Evolutionary conservation across 2,888 invertebrate genomes (phyloP).

Genomic region (Lapara coniferarum): DNA sequence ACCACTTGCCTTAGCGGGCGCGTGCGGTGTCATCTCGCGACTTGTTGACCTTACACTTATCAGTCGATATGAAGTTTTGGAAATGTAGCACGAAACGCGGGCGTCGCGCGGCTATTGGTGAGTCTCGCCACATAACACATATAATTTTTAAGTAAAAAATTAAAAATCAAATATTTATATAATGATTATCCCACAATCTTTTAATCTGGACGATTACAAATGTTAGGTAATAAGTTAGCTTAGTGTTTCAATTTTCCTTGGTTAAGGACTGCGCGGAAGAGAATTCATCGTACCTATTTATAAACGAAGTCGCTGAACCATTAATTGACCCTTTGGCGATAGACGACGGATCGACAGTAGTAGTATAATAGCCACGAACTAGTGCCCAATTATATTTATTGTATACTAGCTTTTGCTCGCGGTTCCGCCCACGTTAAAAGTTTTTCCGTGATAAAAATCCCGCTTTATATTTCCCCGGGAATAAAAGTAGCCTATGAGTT

Average conservation of each 20-base stretch:
- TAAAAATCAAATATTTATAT: conserved; percentile 2
- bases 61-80: conserved; percentile 74
- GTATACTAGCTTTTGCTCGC: too few relatives aligned
- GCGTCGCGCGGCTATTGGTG: conserved; percentile 58
- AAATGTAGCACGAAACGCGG: conserved; percentile 69
- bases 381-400: neutral
- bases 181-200: neutral
- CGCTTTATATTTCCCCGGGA: too few relatives aligned
- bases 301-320: conserved; percentile 40
- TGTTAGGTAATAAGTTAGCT: conserved; percentile 52
- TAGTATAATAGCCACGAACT: neutral
- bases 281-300: conserved; percentile 37
- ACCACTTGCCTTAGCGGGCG: conserved; percentile 68
- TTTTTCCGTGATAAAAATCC: too few relatives aligned
- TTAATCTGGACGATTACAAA: conserved; percentile 24
- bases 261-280: conserved; percentile 44
- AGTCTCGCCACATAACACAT: conserved; percentile 39
- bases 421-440: too few relatives aligned
- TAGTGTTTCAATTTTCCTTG: conserved; percentile 52
- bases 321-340: conserved; percentile 34
- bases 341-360: conserved; percentile 22
- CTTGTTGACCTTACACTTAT: conserved; percentile 44
- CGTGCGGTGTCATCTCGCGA: conserved; percentile 57
- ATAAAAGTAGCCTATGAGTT: too few relatives aligned
- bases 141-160: neutral